These are phyloP conservation scores for Grallaria varia DNA, from an alignment of 2,113 vertebrate species.

Conservation along the genomic window DNA sequence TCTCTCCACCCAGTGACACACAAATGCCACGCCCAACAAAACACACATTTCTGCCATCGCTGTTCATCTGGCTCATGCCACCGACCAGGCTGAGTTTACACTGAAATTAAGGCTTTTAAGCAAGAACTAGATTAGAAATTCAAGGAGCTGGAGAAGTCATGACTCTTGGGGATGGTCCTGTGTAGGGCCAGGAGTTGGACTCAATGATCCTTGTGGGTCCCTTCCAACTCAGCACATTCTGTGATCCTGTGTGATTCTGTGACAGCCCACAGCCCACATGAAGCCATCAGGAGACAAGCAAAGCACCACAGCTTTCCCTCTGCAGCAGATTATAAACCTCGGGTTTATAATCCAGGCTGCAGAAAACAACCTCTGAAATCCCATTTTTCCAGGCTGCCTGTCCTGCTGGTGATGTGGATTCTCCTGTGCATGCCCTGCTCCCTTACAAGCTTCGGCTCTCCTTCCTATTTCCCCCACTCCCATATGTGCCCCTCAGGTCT, in stretches of 20 bases:
- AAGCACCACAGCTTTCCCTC: accelerated
- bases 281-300: background rate
- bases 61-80: background rate
- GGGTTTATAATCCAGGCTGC: background rate
- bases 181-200: too few species aligned
- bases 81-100: background rate
- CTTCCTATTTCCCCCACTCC: background rate
- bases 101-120: background rate
- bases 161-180: too few species aligned
- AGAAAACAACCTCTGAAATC: background rate
- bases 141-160: background rate
- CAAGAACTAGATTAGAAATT: background rate
- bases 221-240: too few species aligned
- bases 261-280: too few species aligned
- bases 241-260: too few species aligned
- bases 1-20: background rate
- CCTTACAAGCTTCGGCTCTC: background rate
- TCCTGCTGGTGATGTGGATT: background rate
- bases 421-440: accelerated
- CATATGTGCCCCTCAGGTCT: accelerated
- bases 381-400: background rate
- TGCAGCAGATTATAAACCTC: background rate
- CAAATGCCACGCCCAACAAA: background rate
- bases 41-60: accelerated
- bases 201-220: too few species aligned